Percentiles rank a stretch among this genome's conserved stretches.
Conservation (phyloP, 2,113 vertebrate genomes). For the Pungitius pungitius region DNA sequence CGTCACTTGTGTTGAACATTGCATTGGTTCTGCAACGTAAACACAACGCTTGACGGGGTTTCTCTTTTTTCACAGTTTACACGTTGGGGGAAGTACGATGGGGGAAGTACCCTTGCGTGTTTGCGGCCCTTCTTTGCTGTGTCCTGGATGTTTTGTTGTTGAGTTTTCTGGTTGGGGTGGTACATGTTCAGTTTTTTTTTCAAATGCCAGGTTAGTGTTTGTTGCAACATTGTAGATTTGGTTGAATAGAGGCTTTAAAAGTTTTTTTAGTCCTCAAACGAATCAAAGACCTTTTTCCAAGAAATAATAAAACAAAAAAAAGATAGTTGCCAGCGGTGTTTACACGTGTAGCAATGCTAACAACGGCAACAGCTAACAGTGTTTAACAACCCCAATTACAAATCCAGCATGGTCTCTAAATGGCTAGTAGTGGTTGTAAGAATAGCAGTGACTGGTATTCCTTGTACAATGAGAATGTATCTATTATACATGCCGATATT, state of each 20-base stretch:
- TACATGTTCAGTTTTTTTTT: not conserved
- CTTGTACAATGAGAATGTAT: not conserved
- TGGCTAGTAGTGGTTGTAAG: not conserved
- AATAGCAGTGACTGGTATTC: not conserved
- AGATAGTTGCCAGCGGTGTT: not conserved
- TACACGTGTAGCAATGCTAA: not conserved
- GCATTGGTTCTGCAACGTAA: constrained; percentile 16
- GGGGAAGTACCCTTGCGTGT: constrained; percentile 33
- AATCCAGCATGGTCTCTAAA: not conserved
- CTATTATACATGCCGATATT: not conserved
- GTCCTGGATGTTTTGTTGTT: not conserved
- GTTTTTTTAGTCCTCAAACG: not conserved
- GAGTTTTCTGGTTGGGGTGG: not conserved
- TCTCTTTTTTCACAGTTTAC: constrained; percentile 53
- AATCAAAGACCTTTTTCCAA: not conserved
- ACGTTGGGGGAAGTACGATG: not conserved
- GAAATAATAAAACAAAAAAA: not conserved
- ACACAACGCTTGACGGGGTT: constrained; percentile 25
- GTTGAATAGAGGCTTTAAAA: not conserved
- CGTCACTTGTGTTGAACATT: constrained; percentile 1
- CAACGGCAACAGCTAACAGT: not conserved
- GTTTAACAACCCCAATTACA: not conserved
- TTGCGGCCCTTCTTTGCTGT: not conserved
- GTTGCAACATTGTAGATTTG: not conserved
- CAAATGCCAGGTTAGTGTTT: constrained; percentile 4